Percentiles rank a stretch among this genome's conserved stretches.
phyloP scores from a whole-genome alignment of 1,140 invertebrate species.

The Drosophila truncata region DNA sequence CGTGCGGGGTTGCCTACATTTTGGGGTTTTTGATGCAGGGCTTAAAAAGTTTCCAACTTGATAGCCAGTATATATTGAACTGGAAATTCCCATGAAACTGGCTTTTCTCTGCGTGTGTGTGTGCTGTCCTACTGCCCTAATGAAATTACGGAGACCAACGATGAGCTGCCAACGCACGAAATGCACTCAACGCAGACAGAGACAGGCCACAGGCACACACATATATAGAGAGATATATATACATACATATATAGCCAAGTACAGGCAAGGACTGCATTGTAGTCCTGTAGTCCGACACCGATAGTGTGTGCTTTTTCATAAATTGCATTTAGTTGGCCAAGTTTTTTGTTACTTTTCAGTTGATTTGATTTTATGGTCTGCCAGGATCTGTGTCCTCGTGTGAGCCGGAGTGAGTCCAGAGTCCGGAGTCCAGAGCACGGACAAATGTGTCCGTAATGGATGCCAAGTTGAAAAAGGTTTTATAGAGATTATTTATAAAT shows the following conservation, averaged over 20 bases:
- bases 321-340: constrained; percentile 73
- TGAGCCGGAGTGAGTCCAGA: constrained; percentile 10
- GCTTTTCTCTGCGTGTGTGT: constrained; percentile 18
- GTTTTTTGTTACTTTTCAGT: constrained; percentile 62
- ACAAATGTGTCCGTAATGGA: constrained; percentile 54
- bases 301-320: constrained; percentile 66
- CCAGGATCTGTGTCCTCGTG: constrained; percentile 36
- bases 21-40: neutral
- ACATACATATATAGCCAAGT: neutral
- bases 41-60: constrained; percentile 5
- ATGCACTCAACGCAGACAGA: constrained; percentile 56
- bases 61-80: neutral
- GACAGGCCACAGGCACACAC: constrained; percentile 8
- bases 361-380: constrained; percentile 56
- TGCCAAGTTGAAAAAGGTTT: constrained; percentile 53
- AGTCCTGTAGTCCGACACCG: constrained; percentile 27
- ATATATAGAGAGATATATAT: neutral
- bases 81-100: neutral
- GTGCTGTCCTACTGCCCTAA: constrained; percentile 78
- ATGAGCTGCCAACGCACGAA: constrained; percentile 61
- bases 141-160: constrained; percentile 70
- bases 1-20: neutral
- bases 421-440: constrained; percentile 5
- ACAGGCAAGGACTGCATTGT: constrained; percentile 20
- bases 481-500: constrained; percentile 56